Conservation (phyloP, 2,888 invertebrate species). For the Tortrix viridana region DNA sequence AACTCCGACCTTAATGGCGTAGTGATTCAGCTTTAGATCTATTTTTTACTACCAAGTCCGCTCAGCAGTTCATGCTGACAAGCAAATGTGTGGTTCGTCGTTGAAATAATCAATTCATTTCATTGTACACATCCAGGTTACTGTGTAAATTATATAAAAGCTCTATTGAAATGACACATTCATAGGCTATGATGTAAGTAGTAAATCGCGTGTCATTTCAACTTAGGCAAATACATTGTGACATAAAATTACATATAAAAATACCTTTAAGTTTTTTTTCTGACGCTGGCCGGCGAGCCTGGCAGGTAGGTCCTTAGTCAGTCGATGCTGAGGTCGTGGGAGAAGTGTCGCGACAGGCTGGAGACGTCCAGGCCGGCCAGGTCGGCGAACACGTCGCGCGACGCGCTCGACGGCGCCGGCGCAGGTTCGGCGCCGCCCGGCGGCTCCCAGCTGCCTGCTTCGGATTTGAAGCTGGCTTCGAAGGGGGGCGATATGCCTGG, state of each 20-base stretch:
- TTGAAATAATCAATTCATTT: too few species aligned
- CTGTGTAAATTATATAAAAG: too few species aligned
- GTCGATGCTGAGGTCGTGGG: constrained; percentile 79
- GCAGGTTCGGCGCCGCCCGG: constrained; percentile 57
- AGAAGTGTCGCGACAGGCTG: constrained; percentile 76
- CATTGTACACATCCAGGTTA: too few species aligned
- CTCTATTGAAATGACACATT: too few species aligned
- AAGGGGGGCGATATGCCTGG: constrained; percentile 77
- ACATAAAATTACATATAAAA: constrained; percentile 17
- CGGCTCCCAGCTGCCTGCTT: constrained; percentile 53
- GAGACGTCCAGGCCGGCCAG: constrained; percentile 78
- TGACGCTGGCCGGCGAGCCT: constrained; percentile 66
- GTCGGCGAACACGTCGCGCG: constrained; percentile 75
- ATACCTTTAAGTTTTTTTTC: constrained; percentile 47
- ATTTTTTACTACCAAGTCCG: too few species aligned
- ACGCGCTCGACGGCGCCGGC: constrained; percentile 61
- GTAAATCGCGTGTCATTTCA: background rate
- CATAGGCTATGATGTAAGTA: too few species aligned
- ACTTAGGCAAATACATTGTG: constrained; percentile 6
- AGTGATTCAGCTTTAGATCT: too few species aligned
- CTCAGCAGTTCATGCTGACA: too few species aligned
- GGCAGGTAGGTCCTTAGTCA: constrained; percentile 80
- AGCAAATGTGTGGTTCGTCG: too few species aligned
- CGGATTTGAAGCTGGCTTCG: constrained; percentile 76
- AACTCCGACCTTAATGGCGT: too few species aligned